Conservation (phyloP, 1,140 invertebrate species). For the Linepithema humile region DNA sequence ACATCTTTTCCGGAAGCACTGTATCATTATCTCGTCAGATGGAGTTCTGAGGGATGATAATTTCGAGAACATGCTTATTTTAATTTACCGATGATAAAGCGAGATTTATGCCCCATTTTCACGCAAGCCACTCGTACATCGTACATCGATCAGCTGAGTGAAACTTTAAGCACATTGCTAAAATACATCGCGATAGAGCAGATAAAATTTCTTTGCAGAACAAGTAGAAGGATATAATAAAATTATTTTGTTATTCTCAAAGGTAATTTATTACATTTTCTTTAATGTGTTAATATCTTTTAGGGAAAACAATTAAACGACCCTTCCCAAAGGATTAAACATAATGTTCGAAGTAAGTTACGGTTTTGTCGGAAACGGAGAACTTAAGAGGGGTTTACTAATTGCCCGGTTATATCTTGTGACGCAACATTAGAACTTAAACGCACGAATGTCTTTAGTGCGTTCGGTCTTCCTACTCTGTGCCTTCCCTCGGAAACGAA, state of each 20-base stretch:
- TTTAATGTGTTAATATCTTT: not conserved
- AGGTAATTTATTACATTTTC: not conserved
- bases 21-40: not conserved
- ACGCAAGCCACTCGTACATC: not conserved
- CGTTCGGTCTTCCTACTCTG: constrained; percentile 6
- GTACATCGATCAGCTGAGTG: not conserved
- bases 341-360: not conserved
- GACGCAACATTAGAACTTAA: constrained; percentile 67
- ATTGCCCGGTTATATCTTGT: constrained; percentile 67
- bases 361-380: not conserved
- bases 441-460: constrained; percentile 53
- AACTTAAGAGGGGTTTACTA: constrained; percentile 55
- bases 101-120: not conserved
- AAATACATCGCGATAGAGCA: not conserved
- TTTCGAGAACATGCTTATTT: not conserved
- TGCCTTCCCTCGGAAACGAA: constrained; percentile 55
- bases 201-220: not conserved
- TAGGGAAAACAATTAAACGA: not conserved
- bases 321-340: not conserved
- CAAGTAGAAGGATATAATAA: not conserved
- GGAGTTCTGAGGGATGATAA: not conserved
- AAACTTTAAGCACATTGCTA: not conserved
- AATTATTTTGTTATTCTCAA: not conserved
- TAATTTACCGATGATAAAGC: constrained; percentile 7
- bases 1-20: not conserved